A percentile compares a stretch with the other conserved stretches of the same genome.
These are phyloP conservation scores for Hirtodrosophila alboralis DNA, from an alignment of 2,888 invertebrate species.

Conservation along the genomic window DNA sequence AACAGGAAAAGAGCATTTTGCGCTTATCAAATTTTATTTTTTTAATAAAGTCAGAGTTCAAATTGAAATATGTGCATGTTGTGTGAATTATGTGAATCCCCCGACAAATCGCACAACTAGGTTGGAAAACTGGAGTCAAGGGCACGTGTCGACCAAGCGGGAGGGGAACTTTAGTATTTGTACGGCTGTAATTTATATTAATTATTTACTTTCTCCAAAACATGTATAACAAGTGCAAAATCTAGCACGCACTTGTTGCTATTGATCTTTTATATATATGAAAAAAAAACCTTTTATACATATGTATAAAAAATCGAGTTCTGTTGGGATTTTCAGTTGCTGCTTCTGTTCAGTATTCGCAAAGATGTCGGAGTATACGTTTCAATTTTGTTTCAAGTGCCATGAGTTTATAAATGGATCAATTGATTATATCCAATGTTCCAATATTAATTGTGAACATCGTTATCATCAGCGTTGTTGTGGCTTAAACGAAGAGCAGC, in stretches of 20 bases:
- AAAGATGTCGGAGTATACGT: constrained; percentile 53
- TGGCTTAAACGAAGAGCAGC: constrained; percentile 29
- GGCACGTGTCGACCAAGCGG: constrained; percentile 8
- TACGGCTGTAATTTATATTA: neutral
- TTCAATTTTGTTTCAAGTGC: constrained; percentile 52
- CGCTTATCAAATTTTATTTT: neutral
- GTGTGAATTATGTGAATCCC: constrained; percentile 7
- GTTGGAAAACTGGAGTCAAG: constrained; percentile 7
- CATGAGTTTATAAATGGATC: constrained; percentile 10
- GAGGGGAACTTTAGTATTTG: constrained; percentile 35
- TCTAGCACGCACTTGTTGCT: constrained; percentile 15
- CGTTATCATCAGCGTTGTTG: constrained; percentile 40
- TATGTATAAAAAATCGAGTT: neutral
- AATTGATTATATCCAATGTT: constrained; percentile 35
- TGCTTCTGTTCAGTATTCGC: constrained; percentile 25
- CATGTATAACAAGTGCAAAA: constrained; percentile 18
- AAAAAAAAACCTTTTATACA: constrained; percentile 6
- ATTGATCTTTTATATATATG: neutral
- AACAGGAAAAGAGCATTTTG: too few relatives aligned
- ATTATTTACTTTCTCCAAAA: constrained; percentile 23
- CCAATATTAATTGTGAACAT: constrained; percentile 31
- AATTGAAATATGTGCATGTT: neutral
- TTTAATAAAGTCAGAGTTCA: constrained; percentile 5
- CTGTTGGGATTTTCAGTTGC: constrained; percentile 28
- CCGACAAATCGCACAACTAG: constrained; percentile 3